Evolutionary conservation across 2,888 invertebrate species (phyloP), one percentile per base, ranked within the genome.

Genomic region (Sinodicranocentrus sp.): DNA sequence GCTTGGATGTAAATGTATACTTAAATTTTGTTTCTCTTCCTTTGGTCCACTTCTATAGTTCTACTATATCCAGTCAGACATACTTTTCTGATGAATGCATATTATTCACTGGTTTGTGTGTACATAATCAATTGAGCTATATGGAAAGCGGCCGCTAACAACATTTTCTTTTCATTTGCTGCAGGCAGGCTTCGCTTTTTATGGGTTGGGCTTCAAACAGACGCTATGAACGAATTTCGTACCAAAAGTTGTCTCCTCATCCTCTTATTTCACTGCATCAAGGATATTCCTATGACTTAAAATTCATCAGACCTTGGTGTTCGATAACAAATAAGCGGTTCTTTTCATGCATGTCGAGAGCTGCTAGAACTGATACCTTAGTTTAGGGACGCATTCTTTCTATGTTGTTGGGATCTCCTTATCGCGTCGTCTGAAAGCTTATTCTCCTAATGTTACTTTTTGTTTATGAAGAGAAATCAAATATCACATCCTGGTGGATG

Each of bases 111-210:
- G n/a, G n/a, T n/a, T n/a, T n/a, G n/a, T n/a, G n/a, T n/a, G n/a
- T n/a, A n/a, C 33, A 33, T 54, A 19, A 21, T 19, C 19, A 21
- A 21, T 21, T 5, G 57, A 57, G 19, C 57, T 57, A 57, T 57
- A 57, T 57, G 57, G 25, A 25, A 57, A 57, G 57, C 57, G 52
- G 52, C 52, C 52, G 57, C 25, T 57, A 25, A 57, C 57, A 57
- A 57, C 57, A 57, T 25, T 57, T 57, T 25, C 1, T 25, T 57
- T 57, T 57, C 52, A 17, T 23, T 25, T 25, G 21, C 57, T 57
- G n/a, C 19, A 19, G 25, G 25, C 25, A 25, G 57, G 57, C 57
- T 57, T 57, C 57, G 1, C 57, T 15, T 57, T 54, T 57, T 57
- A 57, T 23, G 57, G 57, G 57, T 57, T 57, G 57, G 57, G 57